phyloP scores from a whole-genome alignment of 2,797 vertebrate species.

The Pelodytes ibericus region DNA sequence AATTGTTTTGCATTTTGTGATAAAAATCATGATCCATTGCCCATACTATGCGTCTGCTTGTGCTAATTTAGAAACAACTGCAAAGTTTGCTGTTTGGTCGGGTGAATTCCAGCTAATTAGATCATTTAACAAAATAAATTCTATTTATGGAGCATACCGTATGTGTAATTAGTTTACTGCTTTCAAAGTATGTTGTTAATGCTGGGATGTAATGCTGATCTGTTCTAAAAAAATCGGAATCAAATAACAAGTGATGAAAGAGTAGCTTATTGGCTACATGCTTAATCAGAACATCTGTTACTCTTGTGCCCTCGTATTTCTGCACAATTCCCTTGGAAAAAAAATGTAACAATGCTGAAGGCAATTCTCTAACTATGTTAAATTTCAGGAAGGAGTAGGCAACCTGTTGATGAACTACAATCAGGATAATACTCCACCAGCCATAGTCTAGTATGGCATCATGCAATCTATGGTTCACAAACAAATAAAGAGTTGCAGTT shows the following conservation, averaged over 20 bases:
- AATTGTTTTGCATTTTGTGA: conserved; percentile 51
- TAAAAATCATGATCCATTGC: conserved; percentile 55
- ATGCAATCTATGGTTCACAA: neutral
- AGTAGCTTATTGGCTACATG: neutral
- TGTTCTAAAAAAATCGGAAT: conserved; percentile 4
- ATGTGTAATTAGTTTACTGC: conserved; percentile 28
- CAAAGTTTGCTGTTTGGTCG: conserved; percentile 47
- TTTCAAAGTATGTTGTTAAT: conserved; percentile 23
- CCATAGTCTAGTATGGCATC: neutral
- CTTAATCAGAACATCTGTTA: neutral
- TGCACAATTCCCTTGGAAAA: neutral
- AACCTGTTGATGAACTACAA: neutral
- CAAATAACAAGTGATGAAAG: neutral
- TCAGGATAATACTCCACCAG: neutral
- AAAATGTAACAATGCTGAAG: neutral
- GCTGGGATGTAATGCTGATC: conserved; percentile 5
- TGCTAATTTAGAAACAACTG: conserved; percentile 45
- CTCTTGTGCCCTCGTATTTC: neutral
- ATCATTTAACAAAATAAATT: conserved; percentile 50
- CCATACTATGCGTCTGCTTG: conserved; percentile 36
- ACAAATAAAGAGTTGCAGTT: too few species aligned
- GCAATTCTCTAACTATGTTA: neutral
- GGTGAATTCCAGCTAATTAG: conserved; percentile 44
- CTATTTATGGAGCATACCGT: conserved; percentile 41
- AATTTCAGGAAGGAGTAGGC: neutral